phyloP scores from a whole-genome alignment of 1,140 invertebrate genomes.

The Holcopasites calliopsidis region DNA sequence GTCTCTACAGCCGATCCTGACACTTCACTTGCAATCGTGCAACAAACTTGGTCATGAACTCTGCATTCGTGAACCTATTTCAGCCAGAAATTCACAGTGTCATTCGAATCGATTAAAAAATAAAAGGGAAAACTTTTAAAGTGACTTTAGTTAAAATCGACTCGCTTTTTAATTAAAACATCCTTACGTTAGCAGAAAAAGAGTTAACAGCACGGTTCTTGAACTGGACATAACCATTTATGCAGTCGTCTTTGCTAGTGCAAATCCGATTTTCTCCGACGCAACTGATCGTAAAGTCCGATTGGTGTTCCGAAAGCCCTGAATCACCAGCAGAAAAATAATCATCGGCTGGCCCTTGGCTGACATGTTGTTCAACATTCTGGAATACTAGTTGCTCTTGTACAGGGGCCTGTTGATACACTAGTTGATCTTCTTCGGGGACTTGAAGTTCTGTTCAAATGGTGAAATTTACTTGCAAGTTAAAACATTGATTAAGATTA shows the following conservation, averaged over 20 bases:
- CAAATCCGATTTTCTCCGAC: slow-evolving; percentile 45
- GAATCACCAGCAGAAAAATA: not conserved
- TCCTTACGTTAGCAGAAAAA: slow-evolving; percentile 22
- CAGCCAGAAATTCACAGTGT: too few relatives aligned
- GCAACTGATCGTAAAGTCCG: slow-evolving; percentile 43
- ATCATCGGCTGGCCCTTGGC: not conserved
- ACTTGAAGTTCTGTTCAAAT: not conserved
- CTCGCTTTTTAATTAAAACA: not conserved
- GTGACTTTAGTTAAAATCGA: not conserved
- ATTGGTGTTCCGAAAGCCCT: not conserved
- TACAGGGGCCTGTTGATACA: not conserved
- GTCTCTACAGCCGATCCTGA: too few relatives aligned
- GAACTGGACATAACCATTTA: slow-evolving; percentile 41
- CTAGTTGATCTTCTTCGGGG: not conserved
- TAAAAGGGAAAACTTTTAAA: not conserved
- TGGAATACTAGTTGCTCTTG: not conserved
- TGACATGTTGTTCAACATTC: not conserved
- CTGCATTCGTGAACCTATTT: slow-evolving; percentile 71
- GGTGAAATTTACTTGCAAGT: not conserved
- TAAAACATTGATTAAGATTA: not conserved
- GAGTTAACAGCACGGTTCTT: slow-evolving; percentile 13
- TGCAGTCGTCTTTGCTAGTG: slow-evolving; percentile 25
- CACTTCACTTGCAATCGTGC: slow-evolving; percentile 51
- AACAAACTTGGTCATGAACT: slow-evolving; percentile 69
- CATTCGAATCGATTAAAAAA: too few relatives aligned